Conservation (phyloP, 37 sponge, comb jelly and placozoan species). For the Trichoplax adhaerens region DNA sequence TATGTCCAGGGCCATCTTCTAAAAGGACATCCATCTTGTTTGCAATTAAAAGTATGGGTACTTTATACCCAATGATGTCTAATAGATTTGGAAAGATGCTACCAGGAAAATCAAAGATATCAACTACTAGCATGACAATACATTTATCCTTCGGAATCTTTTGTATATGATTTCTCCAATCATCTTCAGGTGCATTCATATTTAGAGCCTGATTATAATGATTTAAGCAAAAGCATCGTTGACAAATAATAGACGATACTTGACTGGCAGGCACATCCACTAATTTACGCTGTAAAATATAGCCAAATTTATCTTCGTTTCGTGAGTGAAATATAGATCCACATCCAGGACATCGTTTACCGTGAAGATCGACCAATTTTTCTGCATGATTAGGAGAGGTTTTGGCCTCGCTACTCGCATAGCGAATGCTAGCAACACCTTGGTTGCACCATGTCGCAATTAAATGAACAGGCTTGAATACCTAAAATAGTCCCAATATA, state of each 20-base stretch:
- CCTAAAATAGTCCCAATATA: too few relatives aligned
- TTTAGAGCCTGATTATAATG: slow-evolving; percentile 56
- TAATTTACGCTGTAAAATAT: too few relatives aligned
- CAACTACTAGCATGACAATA: slow-evolving; percentile 51
- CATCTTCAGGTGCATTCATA: slow-evolving; percentile 30
- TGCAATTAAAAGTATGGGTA: slow-evolving; percentile 39
- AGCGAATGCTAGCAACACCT: too few relatives aligned
- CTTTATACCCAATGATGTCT: slow-evolving; percentile 14
- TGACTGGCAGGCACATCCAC: too few relatives aligned
- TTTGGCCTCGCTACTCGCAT: too few relatives aligned
- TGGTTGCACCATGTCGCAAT: too few relatives aligned
- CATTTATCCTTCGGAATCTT: slow-evolving; percentile 28
- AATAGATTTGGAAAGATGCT: slow-evolving; percentile 44
- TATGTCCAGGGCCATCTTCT: neutral
- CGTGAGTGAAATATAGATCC: too few relatives aligned
- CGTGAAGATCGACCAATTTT: too few relatives aligned
- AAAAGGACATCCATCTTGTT: slow-evolving; percentile 66
- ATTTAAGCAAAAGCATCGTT: slow-evolving; percentile 53
- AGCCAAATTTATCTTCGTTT: too few relatives aligned
- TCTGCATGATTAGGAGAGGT: too few relatives aligned
- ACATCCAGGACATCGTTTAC: too few relatives aligned
- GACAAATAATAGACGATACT: slow-evolving; percentile 18
- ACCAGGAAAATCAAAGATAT: slow-evolving; percentile 58
- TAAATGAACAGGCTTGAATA: too few relatives aligned
- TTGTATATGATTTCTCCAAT: slow-evolving; percentile 27